Evolutionary conservation across 30 jellyfish, hydroid and myxozoan species (phyloP).

Genomic region (Hydra vulgaris): DNA sequence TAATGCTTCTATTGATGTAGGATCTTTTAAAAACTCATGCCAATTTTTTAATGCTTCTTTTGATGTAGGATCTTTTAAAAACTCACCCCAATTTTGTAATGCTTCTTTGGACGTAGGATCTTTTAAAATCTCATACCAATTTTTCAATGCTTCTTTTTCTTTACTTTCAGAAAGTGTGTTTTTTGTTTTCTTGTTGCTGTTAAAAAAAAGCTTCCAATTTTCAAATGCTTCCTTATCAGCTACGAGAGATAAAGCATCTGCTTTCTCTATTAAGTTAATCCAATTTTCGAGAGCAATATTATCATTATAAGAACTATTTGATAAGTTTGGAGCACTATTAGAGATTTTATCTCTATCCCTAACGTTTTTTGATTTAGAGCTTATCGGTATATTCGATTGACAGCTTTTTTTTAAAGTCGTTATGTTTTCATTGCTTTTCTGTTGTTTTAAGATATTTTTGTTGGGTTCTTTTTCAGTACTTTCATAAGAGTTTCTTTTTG

Average conservation of each 20-base stretch:
- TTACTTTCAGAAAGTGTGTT: background rate
- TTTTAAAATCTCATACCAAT: slow-evolving; percentile 7
- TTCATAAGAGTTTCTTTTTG: background rate
- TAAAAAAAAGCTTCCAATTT: slow-evolving; percentile 5
- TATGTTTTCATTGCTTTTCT: background rate
- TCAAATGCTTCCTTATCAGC: slow-evolving; percentile 11
- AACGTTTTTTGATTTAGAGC: background rate
- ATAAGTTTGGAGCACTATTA: background rate
- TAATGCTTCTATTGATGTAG: too few relatives aligned
- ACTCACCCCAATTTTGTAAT: slow-evolving; percentile 1
- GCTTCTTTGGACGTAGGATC: background rate
- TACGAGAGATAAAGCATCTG: background rate
- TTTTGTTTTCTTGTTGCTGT: background rate
- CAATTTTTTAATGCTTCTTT: too few relatives aligned
- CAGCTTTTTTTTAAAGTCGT: background rate
- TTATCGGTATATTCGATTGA: background rate
- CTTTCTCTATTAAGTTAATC: background rate
- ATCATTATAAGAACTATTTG: background rate
- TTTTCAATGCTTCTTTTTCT: slow-evolving; percentile 10
- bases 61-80: background rate
- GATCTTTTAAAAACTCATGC: background rate
- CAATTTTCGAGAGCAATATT: background rate
- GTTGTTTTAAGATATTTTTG: background rate
- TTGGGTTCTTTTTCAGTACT: background rate
- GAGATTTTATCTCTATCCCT: background rate